Evolutionary conservation across 2,113 vertebrate genomes (phyloP), one percentile per base, ranked within the genome.

Genomic region (Tragelaphus imberbis): DNA sequence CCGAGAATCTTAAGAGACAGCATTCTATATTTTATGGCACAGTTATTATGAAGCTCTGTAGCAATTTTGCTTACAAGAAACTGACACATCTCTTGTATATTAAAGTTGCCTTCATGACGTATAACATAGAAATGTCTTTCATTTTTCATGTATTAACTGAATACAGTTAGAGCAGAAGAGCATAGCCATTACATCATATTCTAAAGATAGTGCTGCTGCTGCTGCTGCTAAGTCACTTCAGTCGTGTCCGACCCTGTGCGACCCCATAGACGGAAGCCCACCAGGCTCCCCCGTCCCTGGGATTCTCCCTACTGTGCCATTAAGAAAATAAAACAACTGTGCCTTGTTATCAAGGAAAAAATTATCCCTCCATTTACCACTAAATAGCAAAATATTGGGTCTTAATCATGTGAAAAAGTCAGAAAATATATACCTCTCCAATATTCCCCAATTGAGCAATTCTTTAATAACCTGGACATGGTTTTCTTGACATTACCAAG

Each of bases 371-470:
- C n/a, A 56, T 79, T 30, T 79, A 36, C 15, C 17, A 87, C 40
- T 95, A 94, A 96, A 40, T 80, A 91, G 88, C 90, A 90, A 86
- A 88, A 7, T 77, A 65, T 84, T 84, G 89, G 2, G n/a, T 86
- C 28, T 94, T 85, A 95, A 77, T 91, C 79, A 53, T 84, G 16
- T 93, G 23, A 86, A 96, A 95, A 95, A 91, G n/a, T 93, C 40
- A 91, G 11, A 95, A 93, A 91, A 82, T 49, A 49, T 9, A 68
- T 84, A 5, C 55, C 7, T 95, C 2, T 91, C 59, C 75, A 47
- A 44, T 71, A 14, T 79, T 93, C 90, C 36, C 47, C n/a, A 63
- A 5, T 58, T 92, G 25, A 92, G 25, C 27, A 94, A 68, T 65
- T 96, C 21, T 75, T 91, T 88, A 81, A 58, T 79, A 65, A 11